These are phyloP conservation scores for Nestor notabilis DNA, from an alignment of 2,113 vertebrate species.

Conservation along the genomic window DNA sequence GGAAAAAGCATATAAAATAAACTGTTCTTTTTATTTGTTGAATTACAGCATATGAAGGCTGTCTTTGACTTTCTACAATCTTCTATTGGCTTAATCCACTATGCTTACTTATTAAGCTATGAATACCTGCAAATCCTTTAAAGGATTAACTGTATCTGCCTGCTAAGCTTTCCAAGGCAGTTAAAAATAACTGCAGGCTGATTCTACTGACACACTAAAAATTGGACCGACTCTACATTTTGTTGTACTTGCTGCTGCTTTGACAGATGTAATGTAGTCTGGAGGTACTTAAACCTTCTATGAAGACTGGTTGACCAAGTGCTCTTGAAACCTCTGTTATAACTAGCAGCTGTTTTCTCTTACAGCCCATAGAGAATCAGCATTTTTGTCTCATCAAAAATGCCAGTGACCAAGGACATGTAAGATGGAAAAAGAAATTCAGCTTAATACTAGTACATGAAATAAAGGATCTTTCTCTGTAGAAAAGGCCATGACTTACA, in stretches of 20 bases:
- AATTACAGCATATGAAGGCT: background rate
- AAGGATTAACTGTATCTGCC: conserved; percentile 57
- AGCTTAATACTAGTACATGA: background rate
- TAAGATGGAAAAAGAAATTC: background rate
- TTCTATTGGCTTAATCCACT: conserved; percentile 26
- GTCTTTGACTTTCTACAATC: background rate
- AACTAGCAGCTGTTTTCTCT: background rate
- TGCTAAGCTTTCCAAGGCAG: conserved; percentile 51
- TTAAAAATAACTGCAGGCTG: conserved; percentile 59
- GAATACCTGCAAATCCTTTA: conserved; percentile 57
- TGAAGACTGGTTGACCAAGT: conserved; percentile 3
- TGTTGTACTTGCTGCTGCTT: conserved; percentile 28
- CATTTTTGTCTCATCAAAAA: background rate
- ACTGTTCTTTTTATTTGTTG: background rate
- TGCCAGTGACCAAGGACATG: background rate
- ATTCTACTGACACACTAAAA: conserved; percentile 61
- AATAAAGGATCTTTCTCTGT: background rate
- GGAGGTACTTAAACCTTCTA: background rate
- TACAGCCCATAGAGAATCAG: background rate
- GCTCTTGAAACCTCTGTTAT: background rate
- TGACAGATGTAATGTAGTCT: background rate
- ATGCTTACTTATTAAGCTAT: conserved; percentile 50
- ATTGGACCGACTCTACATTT: conserved; percentile 7
- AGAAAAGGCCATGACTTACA: background rate
- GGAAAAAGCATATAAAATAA: background rate